Evolutionary conservation across 2,797 vertebrate species (phyloP).

Genomic region (Jordanella pulchra): DNA sequence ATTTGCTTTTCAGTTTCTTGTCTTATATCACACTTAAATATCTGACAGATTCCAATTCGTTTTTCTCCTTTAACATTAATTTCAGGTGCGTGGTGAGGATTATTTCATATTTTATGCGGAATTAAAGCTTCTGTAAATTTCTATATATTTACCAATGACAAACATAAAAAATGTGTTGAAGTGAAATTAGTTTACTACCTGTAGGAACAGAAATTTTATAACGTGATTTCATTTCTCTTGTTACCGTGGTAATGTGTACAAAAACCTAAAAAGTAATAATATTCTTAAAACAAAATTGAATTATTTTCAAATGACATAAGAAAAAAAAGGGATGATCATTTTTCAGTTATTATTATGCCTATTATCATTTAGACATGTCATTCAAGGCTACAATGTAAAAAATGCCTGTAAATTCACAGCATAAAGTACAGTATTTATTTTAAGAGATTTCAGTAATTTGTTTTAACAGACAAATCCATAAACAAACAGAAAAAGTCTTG

Average conservation of each 20-base stretch:
- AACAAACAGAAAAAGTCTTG: no score
- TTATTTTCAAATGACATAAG: constrained; percentile 1
- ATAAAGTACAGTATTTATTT: no score
- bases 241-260: background rate
- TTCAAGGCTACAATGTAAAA: no score
- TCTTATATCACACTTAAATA: no score
- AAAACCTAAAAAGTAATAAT: background rate
- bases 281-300: background rate
- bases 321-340: background rate
- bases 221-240: background rate
- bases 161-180: background rate
- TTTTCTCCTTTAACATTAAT: no score
- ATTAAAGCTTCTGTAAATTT: background rate
- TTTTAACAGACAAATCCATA: no score
- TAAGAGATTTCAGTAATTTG: no score
- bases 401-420: no score
- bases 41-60: no score
- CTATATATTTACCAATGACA: background rate
- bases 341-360: background rate
- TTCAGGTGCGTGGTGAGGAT: no score
- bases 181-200: background rate
- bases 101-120: no score
- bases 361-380: constrained; percentile 19
- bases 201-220: background rate
- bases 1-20: no score